A percentile compares a stretch with the other conserved stretches of the same genome.
Conservation (phyloP, 2,797 vertebrate species). For the Chrysocyon brachyurus region DNA sequence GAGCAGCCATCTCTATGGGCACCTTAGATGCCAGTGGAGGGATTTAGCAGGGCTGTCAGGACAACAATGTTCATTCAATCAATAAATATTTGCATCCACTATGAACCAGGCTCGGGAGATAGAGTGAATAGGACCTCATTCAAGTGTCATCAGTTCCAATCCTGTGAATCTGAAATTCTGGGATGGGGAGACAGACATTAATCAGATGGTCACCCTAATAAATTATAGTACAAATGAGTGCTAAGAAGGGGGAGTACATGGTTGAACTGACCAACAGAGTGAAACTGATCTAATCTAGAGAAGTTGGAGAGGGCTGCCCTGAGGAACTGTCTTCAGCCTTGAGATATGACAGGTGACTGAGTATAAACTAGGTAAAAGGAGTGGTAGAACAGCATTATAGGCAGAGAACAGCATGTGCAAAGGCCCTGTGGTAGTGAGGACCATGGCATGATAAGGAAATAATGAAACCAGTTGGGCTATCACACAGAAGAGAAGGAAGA, state of each 20-base stretch:
- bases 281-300: neutral
- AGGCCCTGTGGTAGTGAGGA: neutral
- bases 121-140: neutral
- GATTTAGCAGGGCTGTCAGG: neutral
- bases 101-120: neutral
- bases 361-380: neutral
- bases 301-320: neutral
- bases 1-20: neutral
- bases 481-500: neutral
- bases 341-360: neutral
- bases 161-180: neutral
- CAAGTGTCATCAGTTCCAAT: neutral
- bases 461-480: neutral
- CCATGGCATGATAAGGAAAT: neutral
- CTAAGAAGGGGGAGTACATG: neutral
- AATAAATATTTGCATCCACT: neutral
- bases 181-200: neutral
- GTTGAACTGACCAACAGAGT: neutral
- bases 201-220: neutral
- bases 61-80: neutral
- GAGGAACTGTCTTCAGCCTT: neutral
- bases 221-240: neutral
- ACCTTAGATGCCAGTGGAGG: neutral
- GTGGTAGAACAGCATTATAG: neutral
- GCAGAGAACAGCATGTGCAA: neutral